A percentile compares a stretch with the other conserved stretches of the same genome.
Evolutionary conservation across 2,888 invertebrate genomes (phyloP).

Genomic region (Abscondita cerata): DNA sequence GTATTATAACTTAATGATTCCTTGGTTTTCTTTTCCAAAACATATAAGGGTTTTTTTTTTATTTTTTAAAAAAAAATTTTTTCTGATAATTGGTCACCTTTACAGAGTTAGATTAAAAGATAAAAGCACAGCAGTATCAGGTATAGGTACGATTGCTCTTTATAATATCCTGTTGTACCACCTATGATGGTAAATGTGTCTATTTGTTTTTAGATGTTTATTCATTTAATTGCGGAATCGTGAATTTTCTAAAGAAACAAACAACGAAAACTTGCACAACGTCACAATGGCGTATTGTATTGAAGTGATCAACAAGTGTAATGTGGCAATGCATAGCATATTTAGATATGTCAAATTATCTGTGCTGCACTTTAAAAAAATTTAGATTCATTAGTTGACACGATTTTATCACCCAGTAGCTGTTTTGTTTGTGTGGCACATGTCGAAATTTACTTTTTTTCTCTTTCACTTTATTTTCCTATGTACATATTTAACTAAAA

Average conservation of each 20-base stretch:
- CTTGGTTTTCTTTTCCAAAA: too few species aligned
- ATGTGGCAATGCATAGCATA: constrained; percentile 9
- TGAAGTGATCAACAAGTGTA: constrained; percentile 2
- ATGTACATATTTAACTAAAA: too few species aligned
- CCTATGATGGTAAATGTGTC: constrained; percentile 1
- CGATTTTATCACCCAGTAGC: constrained; percentile 2
- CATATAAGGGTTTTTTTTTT: too few species aligned
- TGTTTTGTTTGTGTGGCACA: constrained; percentile 1
- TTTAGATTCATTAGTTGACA: constrained; percentile 1
- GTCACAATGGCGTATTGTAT: constrained; percentile 3
- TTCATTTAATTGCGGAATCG: background rate
- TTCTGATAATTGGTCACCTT: too few species aligned
- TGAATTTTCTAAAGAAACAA: background rate
- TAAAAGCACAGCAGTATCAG: too few species aligned
- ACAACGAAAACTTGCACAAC: constrained; percentile 7
- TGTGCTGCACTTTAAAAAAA: background rate
- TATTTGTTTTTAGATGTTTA: constrained; percentile 6
- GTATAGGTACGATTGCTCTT: too few species aligned
- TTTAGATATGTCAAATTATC: background rate
- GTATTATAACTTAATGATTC: too few species aligned
- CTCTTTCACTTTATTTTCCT: too few species aligned
- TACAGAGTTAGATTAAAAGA: too few species aligned
- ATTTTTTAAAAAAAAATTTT: too few species aligned
- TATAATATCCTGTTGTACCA: too few species aligned
- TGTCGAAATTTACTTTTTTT: too few species aligned